These are phyloP conservation scores for Acanthiza pusilla DNA, from an alignment of 2,797 vertebrate species.

Conservation along the genomic window DNA sequence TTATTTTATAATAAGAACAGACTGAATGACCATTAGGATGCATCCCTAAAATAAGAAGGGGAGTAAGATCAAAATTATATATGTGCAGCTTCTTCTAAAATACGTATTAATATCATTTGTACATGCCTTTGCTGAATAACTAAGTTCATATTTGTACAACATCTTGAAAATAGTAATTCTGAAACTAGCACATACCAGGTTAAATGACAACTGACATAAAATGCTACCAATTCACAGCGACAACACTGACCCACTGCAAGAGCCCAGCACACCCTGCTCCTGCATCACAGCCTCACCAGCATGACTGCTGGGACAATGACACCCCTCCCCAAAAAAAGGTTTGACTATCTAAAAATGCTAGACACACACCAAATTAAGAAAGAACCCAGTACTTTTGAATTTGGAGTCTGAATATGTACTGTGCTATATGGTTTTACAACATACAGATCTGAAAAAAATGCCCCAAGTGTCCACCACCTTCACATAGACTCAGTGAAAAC, in stretches of 20 bases:
- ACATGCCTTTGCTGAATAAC: background rate
- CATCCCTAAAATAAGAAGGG: background rate
- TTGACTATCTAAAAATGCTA: background rate
- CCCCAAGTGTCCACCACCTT: background rate
- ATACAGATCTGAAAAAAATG: background rate
- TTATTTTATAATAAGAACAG: background rate
- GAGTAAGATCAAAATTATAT: background rate
- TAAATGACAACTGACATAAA: background rate
- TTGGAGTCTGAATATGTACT: background rate
- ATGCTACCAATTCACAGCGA: background rate
- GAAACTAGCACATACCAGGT: background rate
- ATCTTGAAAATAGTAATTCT: background rate
- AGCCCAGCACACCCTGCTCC: background rate
- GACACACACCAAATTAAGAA: background rate
- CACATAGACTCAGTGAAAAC: rapidly evolving
- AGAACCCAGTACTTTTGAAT: background rate
- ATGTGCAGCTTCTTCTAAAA: background rate
- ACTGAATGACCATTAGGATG: background rate
- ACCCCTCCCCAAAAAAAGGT: rapidly evolving
- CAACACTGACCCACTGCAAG: rapidly evolving
- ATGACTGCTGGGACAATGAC: rapidly evolving
- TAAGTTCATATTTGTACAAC: background rate
- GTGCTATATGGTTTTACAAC: rapidly evolving
- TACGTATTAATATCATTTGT: background rate
- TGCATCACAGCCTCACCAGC: background rate